Evolutionary conservation across 1,140 invertebrate species (phyloP).

Genomic region (Zaprionus ghesquierei): DNA sequence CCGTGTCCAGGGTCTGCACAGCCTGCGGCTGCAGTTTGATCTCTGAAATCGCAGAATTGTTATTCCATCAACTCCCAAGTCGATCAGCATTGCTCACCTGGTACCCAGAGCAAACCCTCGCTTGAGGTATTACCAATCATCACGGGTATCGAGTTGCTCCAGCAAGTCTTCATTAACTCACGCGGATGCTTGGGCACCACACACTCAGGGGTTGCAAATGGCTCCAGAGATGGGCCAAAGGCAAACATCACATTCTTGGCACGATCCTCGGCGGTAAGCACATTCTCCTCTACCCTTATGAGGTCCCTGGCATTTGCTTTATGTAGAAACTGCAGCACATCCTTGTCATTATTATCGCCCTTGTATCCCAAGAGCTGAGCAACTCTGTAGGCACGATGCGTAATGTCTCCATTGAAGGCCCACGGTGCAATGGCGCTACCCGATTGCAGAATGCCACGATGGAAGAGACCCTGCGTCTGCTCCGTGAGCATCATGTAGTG

Average conservation of each 20-base stretch:
- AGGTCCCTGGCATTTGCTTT: slow-evolving; percentile 84
- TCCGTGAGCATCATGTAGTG: slow-evolving; percentile 85
- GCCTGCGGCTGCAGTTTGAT: slow-evolving; percentile 48
- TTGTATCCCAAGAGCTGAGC: slow-evolving; percentile 73
- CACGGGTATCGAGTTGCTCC: slow-evolving; percentile 82
- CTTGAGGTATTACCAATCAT: slow-evolving; percentile 81
- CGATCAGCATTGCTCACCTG: slow-evolving; percentile 46
- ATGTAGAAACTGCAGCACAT: slow-evolving; percentile 64
- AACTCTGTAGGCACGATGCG: slow-evolving; percentile 52
- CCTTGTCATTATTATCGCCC: slow-evolving; percentile 72
- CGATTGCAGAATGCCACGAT: slow-evolving; percentile 82
- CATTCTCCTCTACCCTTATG: slow-evolving; percentile 78
- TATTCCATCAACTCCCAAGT: background rate
- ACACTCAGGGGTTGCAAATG: slow-evolving; percentile 60
- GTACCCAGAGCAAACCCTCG: slow-evolving; percentile 77
- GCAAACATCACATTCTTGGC: slow-evolving; percentile 58
- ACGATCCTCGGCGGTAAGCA: slow-evolving; percentile 58
- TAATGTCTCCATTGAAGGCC: slow-evolving; percentile 57
- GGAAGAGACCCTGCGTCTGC: slow-evolving; percentile 83
- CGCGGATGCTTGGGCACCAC: slow-evolving; percentile 75
- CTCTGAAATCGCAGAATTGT: slow-evolving; percentile 25
- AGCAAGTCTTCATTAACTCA: slow-evolving; percentile 75
- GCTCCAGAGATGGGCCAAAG: slow-evolving; percentile 81
- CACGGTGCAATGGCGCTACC: slow-evolving; percentile 69
- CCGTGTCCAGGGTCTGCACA: slow-evolving; percentile 53